A percentile compares a stretch with the other conserved stretches of the same genome.
phyloP scores from a whole-genome alignment of 2,888 invertebrate genomes.

The Brachylomia viminalis region DNA sequence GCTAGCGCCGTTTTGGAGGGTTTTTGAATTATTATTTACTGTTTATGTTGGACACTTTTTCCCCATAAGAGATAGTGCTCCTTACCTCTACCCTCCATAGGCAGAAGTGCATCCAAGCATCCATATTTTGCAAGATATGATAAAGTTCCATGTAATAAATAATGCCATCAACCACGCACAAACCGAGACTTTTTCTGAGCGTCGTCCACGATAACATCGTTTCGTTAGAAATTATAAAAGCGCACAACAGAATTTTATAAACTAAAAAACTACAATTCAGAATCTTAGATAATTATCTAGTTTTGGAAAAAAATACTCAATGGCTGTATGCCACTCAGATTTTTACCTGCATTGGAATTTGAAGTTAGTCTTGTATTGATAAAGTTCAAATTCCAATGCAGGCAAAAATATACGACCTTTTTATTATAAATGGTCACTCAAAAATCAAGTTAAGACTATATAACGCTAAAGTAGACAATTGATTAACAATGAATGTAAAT shows the following conservation, averaged over 20 bases:
- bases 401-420: neutral
- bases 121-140: too few relatives aligned
- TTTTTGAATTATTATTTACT: too few relatives aligned
- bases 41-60: too few relatives aligned
- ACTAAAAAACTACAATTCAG: neutral
- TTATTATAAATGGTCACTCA: too few relatives aligned
- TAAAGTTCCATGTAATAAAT: too few relatives aligned
- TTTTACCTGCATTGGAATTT: too few relatives aligned
- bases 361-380: too few relatives aligned
- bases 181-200: neutral
- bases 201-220: neutral
- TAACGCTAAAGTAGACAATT: neutral
- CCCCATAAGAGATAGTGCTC: too few relatives aligned
- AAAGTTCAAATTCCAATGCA: neutral
- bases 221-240: neutral
- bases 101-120: too few relatives aligned
- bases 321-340: too few relatives aligned
- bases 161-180: neutral
- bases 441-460: neutral
- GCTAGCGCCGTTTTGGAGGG: too few relatives aligned
- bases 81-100: too few relatives aligned
- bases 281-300: neutral
- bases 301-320: neutral
- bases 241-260: neutral
- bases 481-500: neutral